Conservation (phyloP, 2,888 invertebrate species). For the Tachystola acroxantha region DNA sequence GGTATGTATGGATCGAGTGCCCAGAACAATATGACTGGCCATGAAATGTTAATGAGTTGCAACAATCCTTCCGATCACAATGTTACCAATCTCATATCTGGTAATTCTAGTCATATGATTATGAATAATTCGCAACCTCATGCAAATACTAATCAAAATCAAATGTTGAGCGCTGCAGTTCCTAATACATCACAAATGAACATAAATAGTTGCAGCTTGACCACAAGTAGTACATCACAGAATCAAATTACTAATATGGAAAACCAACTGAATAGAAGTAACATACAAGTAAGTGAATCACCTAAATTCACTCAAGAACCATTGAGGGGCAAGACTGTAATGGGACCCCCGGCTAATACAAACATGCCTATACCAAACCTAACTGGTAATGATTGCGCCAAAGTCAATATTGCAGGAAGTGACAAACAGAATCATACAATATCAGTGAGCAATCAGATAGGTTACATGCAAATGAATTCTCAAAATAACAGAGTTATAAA, state of each 20-base stretch:
- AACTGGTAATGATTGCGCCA: slow-evolving; percentile 58
- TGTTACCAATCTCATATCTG: slow-evolving; percentile 53
- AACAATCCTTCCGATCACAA: slow-evolving; percentile 56
- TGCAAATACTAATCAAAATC: slow-evolving; percentile 49
- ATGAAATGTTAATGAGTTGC: slow-evolving; percentile 68
- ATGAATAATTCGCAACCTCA: slow-evolving; percentile 59
- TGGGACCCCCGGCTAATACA: slow-evolving; percentile 49
- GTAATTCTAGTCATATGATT: slow-evolving; percentile 58
- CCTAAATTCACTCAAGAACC: slow-evolving; percentile 59
- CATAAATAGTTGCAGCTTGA: slow-evolving; percentile 64
- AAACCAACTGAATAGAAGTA: slow-evolving; percentile 51
- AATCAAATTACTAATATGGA: slow-evolving; percentile 55
- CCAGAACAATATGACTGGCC: slow-evolving; percentile 52
- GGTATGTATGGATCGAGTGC: slow-evolving; percentile 48
- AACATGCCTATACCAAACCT: slow-evolving; percentile 49
- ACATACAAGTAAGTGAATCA: slow-evolving; percentile 49
- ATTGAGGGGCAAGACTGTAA: slow-evolving; percentile 61
- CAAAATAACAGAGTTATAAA: slow-evolving; percentile 67
- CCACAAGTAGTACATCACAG: slow-evolving; percentile 45
- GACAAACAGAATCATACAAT: slow-evolving; percentile 65
- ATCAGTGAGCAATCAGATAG: slow-evolving; percentile 64
- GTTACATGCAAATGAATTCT: slow-evolving; percentile 68
- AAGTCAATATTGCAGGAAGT: slow-evolving; percentile 52
- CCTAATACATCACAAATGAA: slow-evolving; percentile 56
- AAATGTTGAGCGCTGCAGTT: slow-evolving; percentile 48